Evolutionary conservation across 2,888 invertebrate genomes (phyloP), one percentile per base, ranked within the genome.

Genomic region (Spicauda simplicius): DNA sequence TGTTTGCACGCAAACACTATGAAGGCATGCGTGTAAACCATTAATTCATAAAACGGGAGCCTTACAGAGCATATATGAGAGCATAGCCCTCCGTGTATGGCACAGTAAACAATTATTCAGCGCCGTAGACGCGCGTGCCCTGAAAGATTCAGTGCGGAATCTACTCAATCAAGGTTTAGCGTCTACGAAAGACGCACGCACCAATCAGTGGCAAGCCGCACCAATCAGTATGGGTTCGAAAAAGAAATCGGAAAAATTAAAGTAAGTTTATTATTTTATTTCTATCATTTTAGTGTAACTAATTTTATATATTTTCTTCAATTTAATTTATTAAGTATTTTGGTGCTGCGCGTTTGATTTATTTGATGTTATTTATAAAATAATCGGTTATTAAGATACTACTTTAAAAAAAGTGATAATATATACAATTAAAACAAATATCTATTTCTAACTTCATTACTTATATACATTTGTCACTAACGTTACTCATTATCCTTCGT

Each of bases 151-250:
- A 64, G 50, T 18, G 53, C 14, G n/a, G 50, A 45, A 14, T 53
- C 59, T 53, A 55, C 12, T 60, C 59, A 60, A 55, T 66, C 54
- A 55, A 48, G 19, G 11, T 41, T 37, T 58, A 45, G 58, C 41
- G 12, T 65, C 53, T 53, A 30, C 14, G 41, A 45, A 45, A 30
- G 53, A 25, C 37, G 56, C 57, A 64, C 64, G 64, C 20, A 33
- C 50, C 48, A 14, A 16, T 16, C 33, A 45, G 45, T 45, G 45
- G 45, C 45, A n/a, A 45, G n/a, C 33, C 56, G n/a, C 30, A 56
- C 12, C 11, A 37, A n/a, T n/a, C 16, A 58, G 37, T 41, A 74
- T 74, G 74, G 73, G 60, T 50, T 64, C 71, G 3, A 71, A 70
- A 68, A 74, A 71, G 64, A 74, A 74, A 66, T 63, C 68, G 18